Evolutionary conservation across 2,888 invertebrate genomes (phyloP), one percentile per base, ranked within the genome.

Genomic region (Mythimna lalbum): DNA sequence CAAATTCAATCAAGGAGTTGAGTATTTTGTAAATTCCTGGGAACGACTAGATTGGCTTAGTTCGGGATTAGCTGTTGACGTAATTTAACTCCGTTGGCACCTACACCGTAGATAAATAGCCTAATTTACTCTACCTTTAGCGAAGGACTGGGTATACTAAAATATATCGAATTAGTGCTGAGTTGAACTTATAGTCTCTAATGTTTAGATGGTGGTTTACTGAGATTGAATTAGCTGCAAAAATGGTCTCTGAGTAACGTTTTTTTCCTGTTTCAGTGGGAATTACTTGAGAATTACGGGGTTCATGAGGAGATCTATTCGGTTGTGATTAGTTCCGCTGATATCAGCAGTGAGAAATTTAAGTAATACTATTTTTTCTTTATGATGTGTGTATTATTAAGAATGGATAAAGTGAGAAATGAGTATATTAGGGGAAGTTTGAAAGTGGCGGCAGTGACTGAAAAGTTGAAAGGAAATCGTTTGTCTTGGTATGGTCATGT

Each of bases 1-100:
- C 43, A 71, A 86, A 83, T 86, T 86, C 73, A 86, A 86, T 86
- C 78, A 86, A 74, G 76, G 72, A 80, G 76, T 82, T 82, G 55
- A 62, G 69, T 81, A 81, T 86, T 86, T 84, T 81, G 77, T 80
- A 73, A 82, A 81, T 78, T 74, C 76, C 79, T 70, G 72, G 65
- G 77, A 78, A 73, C 76, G 73, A 70, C 70, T 77, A 74, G 74
- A 83, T 86, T 86, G 82, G 75, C 73, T 83, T 84, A 83, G 80
- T 84, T 84, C 33, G 63, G 69, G 66, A 80, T 76, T 80, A 75
- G 72, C 63, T 74, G 73, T 71, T 80, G 73, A 72, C 63, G 75
- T 81, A 67, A 72, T 75, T 80, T 72, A 73, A 83, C 76, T 72
- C 52, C 53, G 63, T 66, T 73, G 69, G 73, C 73, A 78, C 71